Conservation (phyloP, 1,140 invertebrate genomes). For the Cherax quadricarinatus region DNA sequence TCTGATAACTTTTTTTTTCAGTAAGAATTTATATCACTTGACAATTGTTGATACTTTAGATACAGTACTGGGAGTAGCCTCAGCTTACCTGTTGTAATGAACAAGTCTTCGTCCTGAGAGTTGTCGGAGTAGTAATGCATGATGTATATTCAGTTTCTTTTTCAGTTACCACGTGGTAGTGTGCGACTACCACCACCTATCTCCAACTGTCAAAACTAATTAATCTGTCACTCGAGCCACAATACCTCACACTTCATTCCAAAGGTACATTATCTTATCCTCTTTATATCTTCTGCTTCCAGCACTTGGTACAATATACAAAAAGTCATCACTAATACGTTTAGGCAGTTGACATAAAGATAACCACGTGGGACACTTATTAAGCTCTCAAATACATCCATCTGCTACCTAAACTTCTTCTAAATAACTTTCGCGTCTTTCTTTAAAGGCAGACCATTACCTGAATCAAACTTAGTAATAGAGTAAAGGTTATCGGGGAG, state of each 20-base stretch:
- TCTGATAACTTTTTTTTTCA: not conserved
- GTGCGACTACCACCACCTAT: not conserved
- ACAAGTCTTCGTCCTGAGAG: conserved; percentile 9
- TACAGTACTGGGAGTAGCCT: not conserved
- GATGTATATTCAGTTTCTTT: not conserved
- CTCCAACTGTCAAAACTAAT: not conserved
- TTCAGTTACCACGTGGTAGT: not conserved
- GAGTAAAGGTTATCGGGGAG: not conserved
- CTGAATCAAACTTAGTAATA: not conserved
- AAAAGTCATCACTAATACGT: not conserved
- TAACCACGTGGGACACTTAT: not conserved
- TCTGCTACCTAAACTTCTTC: not conserved
- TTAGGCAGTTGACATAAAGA: not conserved
- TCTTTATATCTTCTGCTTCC: not conserved
- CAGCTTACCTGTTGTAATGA: conserved; percentile 1
- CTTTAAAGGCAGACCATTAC: too few relatives aligned
- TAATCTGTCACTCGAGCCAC: not conserved
- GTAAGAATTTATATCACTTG: not conserved
- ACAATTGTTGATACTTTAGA: not conserved
- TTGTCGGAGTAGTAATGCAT: conserved; percentile 2
- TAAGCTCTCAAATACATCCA: not conserved
- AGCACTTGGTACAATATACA: not conserved
- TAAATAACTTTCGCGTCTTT: not conserved
- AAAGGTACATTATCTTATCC: not conserved
- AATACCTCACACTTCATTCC: not conserved